These are phyloP conservation scores for Melanostigma gelatinosum DNA, from an alignment of 2,113 vertebrate species.

Conservation along the genomic window DNA sequence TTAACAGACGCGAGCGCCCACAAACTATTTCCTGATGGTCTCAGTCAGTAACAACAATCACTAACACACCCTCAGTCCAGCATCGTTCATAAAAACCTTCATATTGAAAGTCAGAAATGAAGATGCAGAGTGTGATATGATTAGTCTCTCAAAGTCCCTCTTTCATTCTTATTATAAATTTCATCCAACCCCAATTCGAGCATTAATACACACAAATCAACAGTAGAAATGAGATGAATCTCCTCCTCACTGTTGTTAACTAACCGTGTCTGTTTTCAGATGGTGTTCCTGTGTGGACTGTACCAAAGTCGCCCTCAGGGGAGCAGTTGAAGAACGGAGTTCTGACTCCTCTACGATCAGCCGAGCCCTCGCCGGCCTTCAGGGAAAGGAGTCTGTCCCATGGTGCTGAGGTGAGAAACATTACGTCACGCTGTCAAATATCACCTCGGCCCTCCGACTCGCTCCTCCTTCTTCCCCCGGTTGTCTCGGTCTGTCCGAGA, in stretches of 20 bases:
- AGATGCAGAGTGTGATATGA: not conserved
- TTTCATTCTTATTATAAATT: constrained; percentile 9
- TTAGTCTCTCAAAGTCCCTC: not conserved
- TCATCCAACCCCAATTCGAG: not conserved
- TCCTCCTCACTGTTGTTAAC: not conserved
- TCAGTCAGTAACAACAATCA: constrained; percentile 13
- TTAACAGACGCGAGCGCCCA: not conserved
- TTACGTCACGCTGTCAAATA: not conserved
- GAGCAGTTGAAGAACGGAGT: constrained; percentile 90
- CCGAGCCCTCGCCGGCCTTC: constrained; percentile 85
- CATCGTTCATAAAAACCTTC: constrained; percentile 7
- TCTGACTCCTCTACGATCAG: constrained; percentile 85
- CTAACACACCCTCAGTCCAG: constrained; percentile 5
- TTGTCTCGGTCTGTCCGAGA: not conserved
- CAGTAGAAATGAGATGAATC: not conserved
- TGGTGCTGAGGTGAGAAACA: constrained; percentile 86
- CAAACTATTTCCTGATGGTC: constrained; percentile 53
- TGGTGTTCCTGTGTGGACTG: constrained; percentile 90
- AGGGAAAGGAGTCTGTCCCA: constrained; percentile 79
- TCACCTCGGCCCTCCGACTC: not conserved
- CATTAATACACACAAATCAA: constrained; percentile 1
- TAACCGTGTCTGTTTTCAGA: constrained; percentile 83
- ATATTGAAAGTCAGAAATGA: constrained; percentile 36
- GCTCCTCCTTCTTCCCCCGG: not conserved
- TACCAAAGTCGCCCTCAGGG: constrained; percentile 90